Conservation (phyloP, 2,797 vertebrate genomes). For the Silurus aristotelis region DNA sequence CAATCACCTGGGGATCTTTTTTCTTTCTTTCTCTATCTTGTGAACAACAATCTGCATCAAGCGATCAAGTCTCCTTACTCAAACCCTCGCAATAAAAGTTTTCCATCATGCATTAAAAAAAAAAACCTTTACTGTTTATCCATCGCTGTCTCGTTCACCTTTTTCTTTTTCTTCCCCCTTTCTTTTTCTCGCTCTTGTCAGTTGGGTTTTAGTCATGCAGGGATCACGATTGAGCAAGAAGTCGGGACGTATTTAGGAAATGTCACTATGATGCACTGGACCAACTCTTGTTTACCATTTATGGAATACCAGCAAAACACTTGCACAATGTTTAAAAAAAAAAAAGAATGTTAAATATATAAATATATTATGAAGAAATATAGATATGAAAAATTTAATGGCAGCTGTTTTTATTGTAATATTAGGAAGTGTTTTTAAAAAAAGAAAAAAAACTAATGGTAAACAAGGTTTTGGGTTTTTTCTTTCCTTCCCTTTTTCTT, state of each 20-base stretch:
- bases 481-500: constrained; percentile 72
- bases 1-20: not conserved
- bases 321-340: constrained; percentile 75
- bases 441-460: constrained; percentile 72
- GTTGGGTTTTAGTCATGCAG: constrained; percentile 55
- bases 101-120: not conserved
- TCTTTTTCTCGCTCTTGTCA: constrained; percentile 33
- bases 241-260: constrained; percentile 54
- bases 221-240: constrained; percentile 53
- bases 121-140: too few relatives aligned
- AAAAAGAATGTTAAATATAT: constrained; percentile 60
- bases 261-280: constrained; percentile 82
- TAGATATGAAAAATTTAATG: constrained; percentile 64
- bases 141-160: not conserved
- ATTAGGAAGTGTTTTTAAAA: constrained; percentile 72
- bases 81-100: constrained; percentile 56
- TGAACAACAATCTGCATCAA: constrained; percentile 20
- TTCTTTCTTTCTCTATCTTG: not conserved
- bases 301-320: constrained; percentile 83
- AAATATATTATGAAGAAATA: constrained; percentile 63
- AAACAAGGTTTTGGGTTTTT: constrained; percentile 79
- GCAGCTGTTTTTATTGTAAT: constrained; percentile 83
- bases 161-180: constrained; percentile 16
- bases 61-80: constrained; percentile 31
- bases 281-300: constrained; percentile 87